These are phyloP conservation scores for Ormyrus rosae DNA, from an alignment of 2,888 invertebrate genomes.

Conservation along the genomic window DNA sequence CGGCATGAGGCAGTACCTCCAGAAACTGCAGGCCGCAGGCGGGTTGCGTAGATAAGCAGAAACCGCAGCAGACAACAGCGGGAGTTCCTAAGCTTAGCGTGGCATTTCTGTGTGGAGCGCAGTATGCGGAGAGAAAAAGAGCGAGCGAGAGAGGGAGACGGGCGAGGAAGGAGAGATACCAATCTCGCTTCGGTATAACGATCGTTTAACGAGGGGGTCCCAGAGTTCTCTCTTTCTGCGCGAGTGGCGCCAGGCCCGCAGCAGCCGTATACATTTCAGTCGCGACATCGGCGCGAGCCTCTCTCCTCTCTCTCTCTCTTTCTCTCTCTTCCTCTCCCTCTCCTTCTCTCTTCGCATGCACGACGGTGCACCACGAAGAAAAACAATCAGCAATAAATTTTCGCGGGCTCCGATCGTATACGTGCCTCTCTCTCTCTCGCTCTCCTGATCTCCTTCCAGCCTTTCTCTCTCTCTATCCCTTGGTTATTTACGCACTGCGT, in stretches of 20 bases:
- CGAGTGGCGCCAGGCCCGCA: conserved; percentile 69
- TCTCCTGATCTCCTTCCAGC: not conserved
- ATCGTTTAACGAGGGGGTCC: conserved; percentile 70
- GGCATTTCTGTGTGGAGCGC: not conserved
- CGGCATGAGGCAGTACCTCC: too few relatives aligned
- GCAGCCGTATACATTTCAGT: conserved; percentile 60
- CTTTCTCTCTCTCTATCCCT: conserved; percentile 20
- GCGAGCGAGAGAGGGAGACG: conserved; percentile 33
- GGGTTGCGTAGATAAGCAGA: too few relatives aligned
- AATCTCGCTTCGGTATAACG: conserved; percentile 68
- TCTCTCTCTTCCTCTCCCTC: conserved; percentile 33
- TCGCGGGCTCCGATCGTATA: conserved; percentile 41
- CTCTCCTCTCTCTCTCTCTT: conserved; percentile 3
- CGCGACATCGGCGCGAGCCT: conserved; percentile 54
- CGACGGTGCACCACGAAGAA: conserved; percentile 56
- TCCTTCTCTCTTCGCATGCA: conserved; percentile 44
- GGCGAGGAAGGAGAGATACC: conserved; percentile 60
- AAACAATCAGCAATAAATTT: conserved; percentile 67
- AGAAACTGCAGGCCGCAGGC: not conserved
- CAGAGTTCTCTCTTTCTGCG: not conserved
- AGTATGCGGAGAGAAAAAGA: conserved; percentile 8
- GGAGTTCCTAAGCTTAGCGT: not conserved
- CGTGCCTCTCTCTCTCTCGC: conserved; percentile 9
- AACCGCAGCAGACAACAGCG: too few relatives aligned
- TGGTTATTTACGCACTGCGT: conserved; percentile 50